Evolutionary conservation across 2,888 invertebrate genomes (phyloP), one percentile per base, ranked within the genome.

Genomic region (Pandemis corylana): DNA sequence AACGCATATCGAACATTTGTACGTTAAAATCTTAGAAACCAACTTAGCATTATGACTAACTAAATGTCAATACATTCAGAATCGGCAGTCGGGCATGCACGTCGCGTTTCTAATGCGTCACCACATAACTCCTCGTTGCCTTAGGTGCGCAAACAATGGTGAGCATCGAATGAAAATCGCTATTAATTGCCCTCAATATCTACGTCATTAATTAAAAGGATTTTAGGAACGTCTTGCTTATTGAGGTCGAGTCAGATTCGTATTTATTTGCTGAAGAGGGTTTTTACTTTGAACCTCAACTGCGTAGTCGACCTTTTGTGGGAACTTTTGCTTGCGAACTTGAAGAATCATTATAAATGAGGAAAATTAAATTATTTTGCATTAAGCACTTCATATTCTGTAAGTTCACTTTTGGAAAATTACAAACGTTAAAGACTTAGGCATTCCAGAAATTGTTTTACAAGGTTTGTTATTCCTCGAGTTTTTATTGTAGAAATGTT

Each of bases 81-180:
- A 59, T 59, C 59, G 28, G 59, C 53, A 42, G 56, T 68, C 56
- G 41, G 15, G 68, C 51, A 71, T 67, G 75, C 71, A 71, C 44
- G 62, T 71, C 70, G 66, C 64, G 75, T 44, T 41, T 67, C 62
- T 71, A 75, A 75, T 75, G 71, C 75, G 75, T 75, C 75, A 75
- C 63, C 44, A 65, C 74, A 70, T 74, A 70, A 59, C 66, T 66
- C 66, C 66, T 65, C 74, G 74, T 62, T 56, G 66, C 67, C 62
- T 66, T 51, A 71, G 62, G 75, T 75, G 70, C 63, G 62, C 71
- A 75, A 75, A 75, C 75, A 75, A 75, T 75, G 66, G 51, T 65
- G 42, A n/a, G 46, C 59, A 42, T 53, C 67, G 65, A 75, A 51
- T 74, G 59, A 65, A 66, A 65, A 51, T 66, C 13, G 51, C 69